Percentiles rank a stretch among this genome's conserved stretches.
phyloP scores from a whole-genome alignment of 1,140 invertebrate species.

The Panagrolaimus sp. region DNA sequence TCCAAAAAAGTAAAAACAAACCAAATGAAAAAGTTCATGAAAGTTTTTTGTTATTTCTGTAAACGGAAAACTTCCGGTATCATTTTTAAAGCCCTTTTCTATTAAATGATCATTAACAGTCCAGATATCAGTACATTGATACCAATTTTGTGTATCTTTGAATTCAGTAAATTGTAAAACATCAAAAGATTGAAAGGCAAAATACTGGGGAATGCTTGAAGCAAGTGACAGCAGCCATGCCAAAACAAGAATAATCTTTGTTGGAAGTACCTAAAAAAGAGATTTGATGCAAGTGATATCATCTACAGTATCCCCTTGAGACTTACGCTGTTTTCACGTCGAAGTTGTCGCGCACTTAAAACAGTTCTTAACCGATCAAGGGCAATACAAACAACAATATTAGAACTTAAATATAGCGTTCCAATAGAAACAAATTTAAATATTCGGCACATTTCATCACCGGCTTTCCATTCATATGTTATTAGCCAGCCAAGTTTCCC shows the following conservation, averaged over 20 bases:
- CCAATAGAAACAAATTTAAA: slow-evolving; percentile 56
- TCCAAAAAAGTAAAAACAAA: background rate
- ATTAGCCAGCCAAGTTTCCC: slow-evolving; percentile 48
- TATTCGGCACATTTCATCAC: slow-evolving; percentile 46
- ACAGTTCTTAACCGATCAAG: slow-evolving; percentile 51
- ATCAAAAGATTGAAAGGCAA: slow-evolving; percentile 39
- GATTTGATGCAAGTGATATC: background rate
- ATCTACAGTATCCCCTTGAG: background rate
- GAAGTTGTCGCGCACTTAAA: slow-evolving; percentile 33
- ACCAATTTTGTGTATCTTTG: slow-evolving; percentile 23
- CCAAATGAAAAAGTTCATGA: slow-evolving; percentile 23
- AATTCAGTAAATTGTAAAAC: slow-evolving; percentile 24
- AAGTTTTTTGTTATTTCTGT: slow-evolving; percentile 7
- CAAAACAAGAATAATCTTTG: slow-evolving; percentile 9
- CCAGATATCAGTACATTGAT: slow-evolving; percentile 50
- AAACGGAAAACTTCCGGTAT: slow-evolving; percentile 19
- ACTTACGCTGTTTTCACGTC: background rate
- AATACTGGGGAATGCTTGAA: slow-evolving; percentile 38
- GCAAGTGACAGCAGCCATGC: slow-evolving; percentile 37
- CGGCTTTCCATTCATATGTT: slow-evolving; percentile 52
- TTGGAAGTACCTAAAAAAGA: slow-evolving; percentile 5
- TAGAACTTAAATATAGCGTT: slow-evolving; percentile 51
- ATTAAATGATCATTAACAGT: slow-evolving; percentile 18
- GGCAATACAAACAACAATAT: slow-evolving; percentile 54
- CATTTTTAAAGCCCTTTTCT: slow-evolving; percentile 17